phyloP scores from a whole-genome alignment of 2,888 invertebrate genomes.

The Latrodectus hesperus region DNA sequence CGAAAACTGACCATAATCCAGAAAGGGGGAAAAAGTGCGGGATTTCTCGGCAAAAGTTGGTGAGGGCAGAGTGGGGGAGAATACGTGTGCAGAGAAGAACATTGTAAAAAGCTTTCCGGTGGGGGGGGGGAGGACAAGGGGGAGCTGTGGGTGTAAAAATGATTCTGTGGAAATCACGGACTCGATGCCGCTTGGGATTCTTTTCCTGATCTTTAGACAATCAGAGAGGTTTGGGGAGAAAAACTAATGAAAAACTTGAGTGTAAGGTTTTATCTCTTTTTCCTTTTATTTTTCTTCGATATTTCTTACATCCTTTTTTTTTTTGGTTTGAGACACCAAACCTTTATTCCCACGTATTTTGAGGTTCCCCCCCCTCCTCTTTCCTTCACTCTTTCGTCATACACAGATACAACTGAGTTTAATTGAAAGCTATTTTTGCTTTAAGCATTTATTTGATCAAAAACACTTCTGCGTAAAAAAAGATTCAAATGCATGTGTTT shows the following conservation, averaged over 20 bases:
- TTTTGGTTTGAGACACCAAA: background rate
- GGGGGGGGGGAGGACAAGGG: background rate
- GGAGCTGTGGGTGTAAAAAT: constrained; percentile 27
- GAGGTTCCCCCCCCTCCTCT: too few species aligned
- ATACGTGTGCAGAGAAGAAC: constrained; percentile 17
- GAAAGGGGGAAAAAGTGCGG: constrained; percentile 8
- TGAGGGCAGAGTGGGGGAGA: background rate
- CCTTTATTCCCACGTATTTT: too few species aligned
- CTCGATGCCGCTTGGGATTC: constrained; percentile 43
- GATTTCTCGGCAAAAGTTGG: background rate
- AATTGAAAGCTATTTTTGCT: too few species aligned
- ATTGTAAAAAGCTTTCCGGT: constrained; percentile 28
- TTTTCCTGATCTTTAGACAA: constrained; percentile 65
- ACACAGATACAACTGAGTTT: too few species aligned
- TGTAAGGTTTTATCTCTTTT: constrained; percentile 28
- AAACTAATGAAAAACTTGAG: constrained; percentile 70
- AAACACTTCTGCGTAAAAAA: too few species aligned
- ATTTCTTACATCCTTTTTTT: constrained; percentile 24
- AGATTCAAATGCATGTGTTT: too few species aligned
- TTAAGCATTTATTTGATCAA: too few species aligned
- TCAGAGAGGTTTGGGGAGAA: constrained; percentile 53
- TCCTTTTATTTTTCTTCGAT: constrained; percentile 39
- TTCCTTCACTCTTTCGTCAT: too few species aligned
- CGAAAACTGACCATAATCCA: constrained; percentile 67
- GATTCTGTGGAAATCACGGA: constrained; percentile 55